Conservation (phyloP, 2,797 vertebrate genomes). For the Rhinophrynus dorsalis region DNA sequence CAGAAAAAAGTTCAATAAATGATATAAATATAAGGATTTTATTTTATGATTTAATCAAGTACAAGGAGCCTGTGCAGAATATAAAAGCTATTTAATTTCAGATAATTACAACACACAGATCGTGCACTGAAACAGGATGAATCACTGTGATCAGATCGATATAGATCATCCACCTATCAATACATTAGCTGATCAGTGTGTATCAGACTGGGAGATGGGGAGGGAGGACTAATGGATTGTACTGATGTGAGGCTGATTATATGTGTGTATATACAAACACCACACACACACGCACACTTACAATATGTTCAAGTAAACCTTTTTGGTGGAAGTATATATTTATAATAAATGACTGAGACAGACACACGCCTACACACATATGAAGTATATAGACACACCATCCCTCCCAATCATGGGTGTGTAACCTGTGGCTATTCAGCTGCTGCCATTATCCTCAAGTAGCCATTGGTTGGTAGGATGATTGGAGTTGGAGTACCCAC, state of each 20-base stretch:
- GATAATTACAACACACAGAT: conserved; percentile 43
- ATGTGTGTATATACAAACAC: neutral
- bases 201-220: neutral
- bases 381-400: too few species aligned
- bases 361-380: too few species aligned
- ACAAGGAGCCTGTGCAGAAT: conserved; percentile 33
- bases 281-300: too few species aligned
- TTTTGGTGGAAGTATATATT: too few species aligned
- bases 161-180: conserved; percentile 37
- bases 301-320: too few species aligned
- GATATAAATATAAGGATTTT: conserved; percentile 23
- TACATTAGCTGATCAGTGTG: conserved; percentile 11
- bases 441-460: too few species aligned
- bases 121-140: conserved; percentile 24
- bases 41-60: conserved; percentile 48
- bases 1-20: conserved; percentile 35
- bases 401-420: too few species aligned
- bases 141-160: conserved; percentile 37
- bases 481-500: too few species aligned
- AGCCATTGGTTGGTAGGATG: too few species aligned
- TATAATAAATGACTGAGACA: too few species aligned
- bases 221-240: neutral
- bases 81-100: conserved; percentile 44
- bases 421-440: too few species aligned
- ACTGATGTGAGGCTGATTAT: neutral